Percentiles rank a stretch among this genome's conserved stretches.
Conservation (phyloP, 2,797 vertebrate genomes). For the Natrix natrix region DNA sequence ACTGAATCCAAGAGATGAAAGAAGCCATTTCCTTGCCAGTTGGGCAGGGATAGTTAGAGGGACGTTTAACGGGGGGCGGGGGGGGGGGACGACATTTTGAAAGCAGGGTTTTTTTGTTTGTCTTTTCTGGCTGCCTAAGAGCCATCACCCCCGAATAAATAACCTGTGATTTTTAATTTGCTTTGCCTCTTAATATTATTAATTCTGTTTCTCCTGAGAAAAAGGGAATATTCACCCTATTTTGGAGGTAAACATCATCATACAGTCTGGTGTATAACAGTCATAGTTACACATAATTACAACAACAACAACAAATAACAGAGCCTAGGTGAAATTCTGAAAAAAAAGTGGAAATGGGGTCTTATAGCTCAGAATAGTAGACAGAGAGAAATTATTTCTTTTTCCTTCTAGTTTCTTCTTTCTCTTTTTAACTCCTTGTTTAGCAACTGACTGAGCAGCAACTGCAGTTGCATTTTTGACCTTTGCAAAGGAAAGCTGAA, state of each 20-base stretch:
- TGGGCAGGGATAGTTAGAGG: slow-evolving; percentile 1
- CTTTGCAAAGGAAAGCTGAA: background rate
- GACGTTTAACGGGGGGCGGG: accelerated
- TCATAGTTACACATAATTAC: background rate
- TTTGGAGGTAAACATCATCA: background rate
- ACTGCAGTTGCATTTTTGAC: background rate
- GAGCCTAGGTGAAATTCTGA: background rate
- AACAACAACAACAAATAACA: background rate
- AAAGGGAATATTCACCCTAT: background rate
- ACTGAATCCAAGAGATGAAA: background rate
- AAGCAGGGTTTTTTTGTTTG: background rate
- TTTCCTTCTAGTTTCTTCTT: background rate
- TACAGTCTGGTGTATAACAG: background rate
- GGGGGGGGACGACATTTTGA: background rate
- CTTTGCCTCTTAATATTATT: background rate
- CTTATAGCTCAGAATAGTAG: background rate
- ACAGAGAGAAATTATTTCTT: background rate
- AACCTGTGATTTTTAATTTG: background rate
- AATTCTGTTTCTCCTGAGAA: background rate
- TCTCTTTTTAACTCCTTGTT: background rate
- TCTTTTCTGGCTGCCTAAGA: background rate
- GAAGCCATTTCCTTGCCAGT: background rate
- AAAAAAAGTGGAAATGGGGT: background rate
- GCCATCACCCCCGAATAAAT: background rate
- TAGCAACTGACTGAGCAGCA: background rate